A percentile compares a stretch with the other conserved stretches of the same genome.
These are phyloP conservation scores for Scaptomyza caliginosa DNA, from an alignment of 2,888 invertebrate species.

Conservation along the genomic window DNA sequence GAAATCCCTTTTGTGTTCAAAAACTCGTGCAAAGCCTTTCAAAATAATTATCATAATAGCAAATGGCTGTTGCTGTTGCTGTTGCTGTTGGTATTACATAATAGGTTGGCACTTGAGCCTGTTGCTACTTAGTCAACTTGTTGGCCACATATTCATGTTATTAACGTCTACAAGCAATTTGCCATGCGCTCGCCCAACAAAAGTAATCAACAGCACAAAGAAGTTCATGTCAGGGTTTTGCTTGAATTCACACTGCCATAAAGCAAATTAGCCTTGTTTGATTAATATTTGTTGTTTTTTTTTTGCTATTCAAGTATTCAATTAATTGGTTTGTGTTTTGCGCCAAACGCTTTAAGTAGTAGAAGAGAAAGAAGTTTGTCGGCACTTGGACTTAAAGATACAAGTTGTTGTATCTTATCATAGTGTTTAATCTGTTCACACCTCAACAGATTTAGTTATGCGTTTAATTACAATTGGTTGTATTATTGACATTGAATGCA, in stretches of 20 bases:
- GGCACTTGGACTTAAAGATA: too few species aligned
- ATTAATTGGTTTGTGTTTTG: too few species aligned
- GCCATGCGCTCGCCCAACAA: conserved; percentile 1
- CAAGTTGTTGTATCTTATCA: too few species aligned
- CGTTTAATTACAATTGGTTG: not conserved
- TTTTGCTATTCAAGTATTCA: too few species aligned
- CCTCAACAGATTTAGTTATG: not conserved
- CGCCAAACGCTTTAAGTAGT: too few species aligned
- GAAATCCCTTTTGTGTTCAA: conserved; percentile 74
- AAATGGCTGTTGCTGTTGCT: conserved; percentile 47
- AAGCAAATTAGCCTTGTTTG: too few species aligned
- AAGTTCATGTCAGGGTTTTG: too few species aligned
- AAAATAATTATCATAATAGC: conserved; percentile 71
- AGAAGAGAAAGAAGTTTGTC: too few species aligned
- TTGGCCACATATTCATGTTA: conserved; percentile 30
- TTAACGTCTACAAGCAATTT: conserved; percentile 9
- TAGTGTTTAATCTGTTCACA: too few species aligned
- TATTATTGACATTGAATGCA: conserved; percentile 1
- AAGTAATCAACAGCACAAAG: conserved; percentile 5
- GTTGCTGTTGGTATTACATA: conserved; percentile 16
- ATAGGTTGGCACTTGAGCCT: conserved; percentile 15
- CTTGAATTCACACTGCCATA: too few species aligned
- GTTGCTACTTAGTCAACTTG: conserved; percentile 32
- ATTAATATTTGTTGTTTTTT: too few species aligned
- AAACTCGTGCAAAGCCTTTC: conserved; percentile 71